Base-by-base conservation (phyloP, 1,140 invertebrate species). In the Wasmannia auropunctata region DNA sequence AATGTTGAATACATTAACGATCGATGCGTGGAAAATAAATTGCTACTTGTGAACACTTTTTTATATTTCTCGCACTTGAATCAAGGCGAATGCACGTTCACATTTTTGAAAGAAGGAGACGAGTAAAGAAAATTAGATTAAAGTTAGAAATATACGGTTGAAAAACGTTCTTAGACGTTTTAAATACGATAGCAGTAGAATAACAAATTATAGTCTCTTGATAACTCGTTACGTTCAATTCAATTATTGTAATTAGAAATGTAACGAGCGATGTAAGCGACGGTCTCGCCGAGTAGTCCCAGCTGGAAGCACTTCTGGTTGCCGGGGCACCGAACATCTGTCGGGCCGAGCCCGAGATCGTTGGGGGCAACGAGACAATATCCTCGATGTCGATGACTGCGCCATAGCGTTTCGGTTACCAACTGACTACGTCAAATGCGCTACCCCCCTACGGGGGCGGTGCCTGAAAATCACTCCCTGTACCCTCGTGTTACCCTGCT, bases 401-500 rank as follows among this genome's bases (percentile, higher is more conserved):
- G 43, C 28, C 86, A 88, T 85, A 86, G 86, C 83, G 87, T 91
- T 90, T 84, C 87, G 80, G 88, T 86, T 86, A 91, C 86, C 85
- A 89, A 88, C 69, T 60, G 65, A 86, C 80, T 67, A 65, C 58
- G 75, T 69, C 28, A 62, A 81, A 75, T 75, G 62, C 56, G 46
- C 87, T 86, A 87, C 90, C 87, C 90, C 90, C 92, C 86, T 51
- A 79, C 74, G 87, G 90, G 93, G 94, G 93, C 19, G 49, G n/a
- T 60, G 51, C 37, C 90, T 93, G 91, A 87, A 91, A 91, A 88
- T 89, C 37, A 93, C 91, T 83, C 80, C 70, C 90, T 85, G 74
- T 49, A 56, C 37, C 75, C 74, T 92, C 94, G 88, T 95, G 94
- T 74, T 92, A 88, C 51, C 94, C 94, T 94, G 93, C 85, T 95